These are phyloP conservation scores for Poeciliopsis retropinna DNA, from an alignment of 2,113 vertebrate species.

Conservation along the genomic window DNA sequence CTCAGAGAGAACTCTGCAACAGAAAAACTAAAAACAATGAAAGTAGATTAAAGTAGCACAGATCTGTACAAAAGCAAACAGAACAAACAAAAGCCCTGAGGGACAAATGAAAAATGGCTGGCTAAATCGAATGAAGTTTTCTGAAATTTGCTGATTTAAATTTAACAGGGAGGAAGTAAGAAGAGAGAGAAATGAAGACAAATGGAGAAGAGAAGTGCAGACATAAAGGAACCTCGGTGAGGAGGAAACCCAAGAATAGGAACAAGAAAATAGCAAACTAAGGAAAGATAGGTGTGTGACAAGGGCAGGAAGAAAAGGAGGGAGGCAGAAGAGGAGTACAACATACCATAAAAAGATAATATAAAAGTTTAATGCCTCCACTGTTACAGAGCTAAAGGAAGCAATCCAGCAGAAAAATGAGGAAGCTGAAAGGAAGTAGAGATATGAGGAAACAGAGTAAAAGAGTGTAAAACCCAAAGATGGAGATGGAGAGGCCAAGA, in stretches of 20 bases:
- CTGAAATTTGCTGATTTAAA: conserved; percentile 46
- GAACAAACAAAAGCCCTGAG: conserved; percentile 35
- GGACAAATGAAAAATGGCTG: conserved; percentile 59
- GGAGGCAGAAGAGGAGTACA: neutral
- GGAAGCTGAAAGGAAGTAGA: conserved; percentile 24
- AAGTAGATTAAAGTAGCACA: neutral
- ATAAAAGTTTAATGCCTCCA: conserved; percentile 69
- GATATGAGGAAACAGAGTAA: neutral
- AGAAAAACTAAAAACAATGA: too few species aligned
- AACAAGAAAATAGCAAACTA: neutral
- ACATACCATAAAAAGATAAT: conserved; percentile 51
- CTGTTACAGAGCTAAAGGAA: conserved; percentile 60
- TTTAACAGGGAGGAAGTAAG: too few species aligned
- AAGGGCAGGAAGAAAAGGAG: neutral
- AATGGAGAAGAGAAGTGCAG: conserved; percentile 9
- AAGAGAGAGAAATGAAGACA: conserved; percentile 6
- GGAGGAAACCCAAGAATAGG: neutral
- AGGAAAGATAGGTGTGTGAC: neutral
- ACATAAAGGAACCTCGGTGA: neutral
- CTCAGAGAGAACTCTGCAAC: too few species aligned
- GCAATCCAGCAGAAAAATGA: conserved; percentile 14
- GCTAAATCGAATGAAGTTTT: conserved; percentile 59
- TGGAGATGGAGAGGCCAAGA: conserved; percentile 7
- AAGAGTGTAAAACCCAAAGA: conserved; percentile 7
- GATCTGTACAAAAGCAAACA: conserved; percentile 51